Evolutionary conservation across 1,140 invertebrate genomes (phyloP), one percentile per base, ranked within the genome.

Genomic region (Portunus trituberculatus): DNA sequence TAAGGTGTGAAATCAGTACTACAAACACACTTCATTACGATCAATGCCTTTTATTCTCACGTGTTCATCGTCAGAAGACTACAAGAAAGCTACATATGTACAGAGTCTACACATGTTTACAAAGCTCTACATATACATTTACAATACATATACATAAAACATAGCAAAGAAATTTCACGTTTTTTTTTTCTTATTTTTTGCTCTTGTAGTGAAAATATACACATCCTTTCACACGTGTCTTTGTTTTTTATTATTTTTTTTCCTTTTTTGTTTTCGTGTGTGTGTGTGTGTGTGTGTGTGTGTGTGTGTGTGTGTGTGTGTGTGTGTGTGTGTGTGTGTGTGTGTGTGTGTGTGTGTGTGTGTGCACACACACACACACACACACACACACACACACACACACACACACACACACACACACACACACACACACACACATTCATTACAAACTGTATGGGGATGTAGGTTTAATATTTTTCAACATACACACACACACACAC

Each of bases 41-140:
- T 59, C 52, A 59, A 59, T 59, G 52, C 52, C 52, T 12, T 59
- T 59, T 59, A 59, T 59, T 59, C 10, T 59, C 52, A 59, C 3
- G 10, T 16, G 52, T 59, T 12, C 29, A 39, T 87, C 14, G 31
- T 32, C 31, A 46, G 84, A 39, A 31, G 39, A 20, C 84, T 87
- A 87, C 84, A 87, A 32, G 84, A 84, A 32, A 32, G 31, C 84
- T 87, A 87, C 12, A 20, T 87, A 87, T 87, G 84, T 87, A 87
- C 84, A 87, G 20, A 20, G 31, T 31, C 31, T 32, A 87, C 28
- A 87, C 84, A 32, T 87, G 31, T 87, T 87, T 87, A 46, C 84
- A 87, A 87, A 87, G 84, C 84, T 31, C 29, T 87, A 31, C 31
- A 32, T 31, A 87, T 28, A 84, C 16, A n/a, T 84, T 29, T 84